Percentiles rank a stretch among this genome's conserved stretches.
Evolutionary conservation across 2,113 vertebrate genomes (phyloP).

Genomic region (Burhinus bistriatus): DNA sequence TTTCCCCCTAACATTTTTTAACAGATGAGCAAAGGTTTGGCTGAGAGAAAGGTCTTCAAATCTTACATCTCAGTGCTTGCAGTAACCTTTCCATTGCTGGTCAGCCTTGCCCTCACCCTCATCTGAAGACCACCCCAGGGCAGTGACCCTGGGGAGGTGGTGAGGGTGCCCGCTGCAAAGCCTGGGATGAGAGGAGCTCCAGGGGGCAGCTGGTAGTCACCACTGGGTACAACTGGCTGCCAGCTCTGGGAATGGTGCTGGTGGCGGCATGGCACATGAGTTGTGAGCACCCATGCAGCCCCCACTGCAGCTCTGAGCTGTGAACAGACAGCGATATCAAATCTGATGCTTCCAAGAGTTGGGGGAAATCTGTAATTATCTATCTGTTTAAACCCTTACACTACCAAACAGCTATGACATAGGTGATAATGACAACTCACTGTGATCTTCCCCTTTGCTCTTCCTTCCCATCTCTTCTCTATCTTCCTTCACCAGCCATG

Average conservation of each 20-base stretch:
- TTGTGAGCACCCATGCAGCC: background rate
- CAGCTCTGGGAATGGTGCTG: background rate
- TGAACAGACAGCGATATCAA: background rate
- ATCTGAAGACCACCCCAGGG: background rate
- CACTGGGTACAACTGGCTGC: accelerated
- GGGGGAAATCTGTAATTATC: background rate
- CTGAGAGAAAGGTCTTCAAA: background rate
- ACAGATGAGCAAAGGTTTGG: background rate
- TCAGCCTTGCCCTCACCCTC: background rate
- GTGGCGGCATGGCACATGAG: background rate
- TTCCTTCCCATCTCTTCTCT: background rate
- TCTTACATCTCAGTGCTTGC: background rate
- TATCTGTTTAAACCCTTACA: background rate
- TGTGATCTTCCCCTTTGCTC: background rate
- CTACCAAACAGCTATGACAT: background rate
- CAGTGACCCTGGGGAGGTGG: background rate
- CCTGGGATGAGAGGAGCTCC: background rate
- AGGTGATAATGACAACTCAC: background rate
- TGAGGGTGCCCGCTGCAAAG: accelerated
- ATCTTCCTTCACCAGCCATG: background rate
- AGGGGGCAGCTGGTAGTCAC: background rate
- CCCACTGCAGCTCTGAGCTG: background rate
- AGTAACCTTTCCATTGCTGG: background rate
- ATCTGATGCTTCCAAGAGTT: background rate
- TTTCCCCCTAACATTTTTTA: background rate